Evolutionary conservation across 2,888 invertebrate genomes (phyloP).

Genomic region (Actias luna): DNA sequence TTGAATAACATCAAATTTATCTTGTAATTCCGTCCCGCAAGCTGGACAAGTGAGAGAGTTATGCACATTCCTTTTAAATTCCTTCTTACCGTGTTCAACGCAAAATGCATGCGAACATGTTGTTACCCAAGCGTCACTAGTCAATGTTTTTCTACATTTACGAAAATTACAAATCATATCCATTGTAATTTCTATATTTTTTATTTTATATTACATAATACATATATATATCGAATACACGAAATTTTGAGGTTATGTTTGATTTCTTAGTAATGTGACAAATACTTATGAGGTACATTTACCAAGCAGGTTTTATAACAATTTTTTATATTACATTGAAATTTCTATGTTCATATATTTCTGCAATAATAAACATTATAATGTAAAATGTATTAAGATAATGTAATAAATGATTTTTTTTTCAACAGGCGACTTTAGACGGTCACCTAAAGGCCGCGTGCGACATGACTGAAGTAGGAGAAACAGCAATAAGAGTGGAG

Average conservation of each 20-base stretch:
- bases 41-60: slow-evolving; percentile 75
- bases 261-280: slow-evolving; percentile 15
- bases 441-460: slow-evolving; percentile 88
- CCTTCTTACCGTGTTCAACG: slow-evolving; percentile 75
- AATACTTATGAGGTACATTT: not conserved
- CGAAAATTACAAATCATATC: slow-evolving; percentile 78
- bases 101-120: slow-evolving; percentile 81
- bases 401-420: slow-evolving; percentile 17
- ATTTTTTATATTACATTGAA: not conserved
- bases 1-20: slow-evolving; percentile 78
- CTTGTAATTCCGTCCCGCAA: slow-evolving; percentile 72
- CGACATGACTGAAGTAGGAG: slow-evolving; percentile 94
- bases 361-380: not conserved
- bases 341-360: not conserved
- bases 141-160: slow-evolving; percentile 73
- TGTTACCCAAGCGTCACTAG: slow-evolving; percentile 77
- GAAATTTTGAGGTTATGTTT: slow-evolving; percentile 21
- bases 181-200: slow-evolving; percentile 30
- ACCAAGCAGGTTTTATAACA: not conserved
- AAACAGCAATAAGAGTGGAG: slow-evolving; percentile 91
- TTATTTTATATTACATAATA: not conserved
- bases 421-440: slow-evolving; percentile 86
- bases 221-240: not conserved
- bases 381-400: not conserved
- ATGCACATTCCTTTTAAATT: slow-evolving; percentile 70